A percentile compares a stretch with the other conserved stretches of the same genome.
Conservation (phyloP, 2,113 vertebrate genomes). For the Lepidothrix coronata region DNA sequence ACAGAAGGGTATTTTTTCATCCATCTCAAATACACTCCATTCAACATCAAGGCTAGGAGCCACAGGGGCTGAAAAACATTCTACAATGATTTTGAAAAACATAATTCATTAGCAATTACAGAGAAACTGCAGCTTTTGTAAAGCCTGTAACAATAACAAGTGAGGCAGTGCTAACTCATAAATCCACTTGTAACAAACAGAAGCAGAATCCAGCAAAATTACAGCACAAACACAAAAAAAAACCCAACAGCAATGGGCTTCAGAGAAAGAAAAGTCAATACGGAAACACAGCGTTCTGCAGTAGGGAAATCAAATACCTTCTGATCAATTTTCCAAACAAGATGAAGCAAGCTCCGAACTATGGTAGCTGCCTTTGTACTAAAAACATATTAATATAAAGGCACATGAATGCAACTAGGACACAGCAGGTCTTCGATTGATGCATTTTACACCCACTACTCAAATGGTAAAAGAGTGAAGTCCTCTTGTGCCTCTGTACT, state of each 20-base stretch:
- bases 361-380: neutral
- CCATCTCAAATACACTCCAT: neutral
- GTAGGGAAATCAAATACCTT: neutral
- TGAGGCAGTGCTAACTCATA: neutral
- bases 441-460: neutral
- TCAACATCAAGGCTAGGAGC: neutral
- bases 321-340: conserved; percentile 3
- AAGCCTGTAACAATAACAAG: conserved; percentile 9
- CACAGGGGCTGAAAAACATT: neutral
- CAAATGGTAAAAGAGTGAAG: neutral
- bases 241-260: neutral
- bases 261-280: neutral
- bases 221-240: neutral
- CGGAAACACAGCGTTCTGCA: neutral
- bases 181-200: neutral
- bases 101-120: conserved; percentile 28
- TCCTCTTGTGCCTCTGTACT: neutral
- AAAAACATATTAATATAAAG: neutral
- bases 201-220: neutral
- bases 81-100: neutral
- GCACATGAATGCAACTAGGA: neutral
- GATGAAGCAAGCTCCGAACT: neutral
- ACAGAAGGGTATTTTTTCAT: neutral
- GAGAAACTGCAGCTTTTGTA: conserved; percentile 4
- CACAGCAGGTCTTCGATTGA: neutral